phyloP scores from a whole-genome alignment of 2,113 vertebrate species.

The Phalacrocorax aristotelis region DNA sequence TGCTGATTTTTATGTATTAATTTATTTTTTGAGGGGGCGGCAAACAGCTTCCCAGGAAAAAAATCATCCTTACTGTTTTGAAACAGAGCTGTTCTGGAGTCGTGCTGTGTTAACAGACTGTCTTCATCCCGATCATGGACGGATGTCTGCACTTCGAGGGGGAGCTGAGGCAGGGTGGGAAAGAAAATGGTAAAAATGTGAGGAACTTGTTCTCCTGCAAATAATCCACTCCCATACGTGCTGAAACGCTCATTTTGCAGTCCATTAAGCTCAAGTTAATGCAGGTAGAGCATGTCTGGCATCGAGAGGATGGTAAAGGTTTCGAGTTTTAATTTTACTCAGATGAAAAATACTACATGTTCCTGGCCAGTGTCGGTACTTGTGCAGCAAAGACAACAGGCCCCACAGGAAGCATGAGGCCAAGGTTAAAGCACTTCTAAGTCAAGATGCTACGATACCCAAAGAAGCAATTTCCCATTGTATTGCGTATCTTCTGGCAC shows the following conservation, averaged over 20 bases:
- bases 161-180: background rate
- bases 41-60: background rate
- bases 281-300: slow-evolving; percentile 62
- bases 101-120: background rate
- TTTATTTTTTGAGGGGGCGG: background rate
- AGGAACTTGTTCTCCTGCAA: slow-evolving; percentile 40
- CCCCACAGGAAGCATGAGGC: slow-evolving; percentile 64
- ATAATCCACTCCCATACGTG: slow-evolving; percentile 50
- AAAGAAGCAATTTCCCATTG: slow-evolving; percentile 71
- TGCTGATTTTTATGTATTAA: background rate
- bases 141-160: background rate
- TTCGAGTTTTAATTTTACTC: slow-evolving; percentile 70
- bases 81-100: background rate
- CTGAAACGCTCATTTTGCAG: slow-evolving; percentile 62
- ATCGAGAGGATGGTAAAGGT: slow-evolving; percentile 53
- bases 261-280: slow-evolving; percentile 69
- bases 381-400: slow-evolving; percentile 37
- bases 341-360: slow-evolving; percentile 42
- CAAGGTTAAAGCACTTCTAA: slow-evolving; percentile 73
- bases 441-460: slow-evolving; percentile 62
- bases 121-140: background rate
- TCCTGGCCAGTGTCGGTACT: slow-evolving; percentile 21
- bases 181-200: slow-evolving; percentile 7
- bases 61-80: background rate
- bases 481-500: slow-evolving; percentile 52